Evolutionary conservation across 2,113 vertebrate species (phyloP).

Genomic region (Okapia johnstoni): DNA sequence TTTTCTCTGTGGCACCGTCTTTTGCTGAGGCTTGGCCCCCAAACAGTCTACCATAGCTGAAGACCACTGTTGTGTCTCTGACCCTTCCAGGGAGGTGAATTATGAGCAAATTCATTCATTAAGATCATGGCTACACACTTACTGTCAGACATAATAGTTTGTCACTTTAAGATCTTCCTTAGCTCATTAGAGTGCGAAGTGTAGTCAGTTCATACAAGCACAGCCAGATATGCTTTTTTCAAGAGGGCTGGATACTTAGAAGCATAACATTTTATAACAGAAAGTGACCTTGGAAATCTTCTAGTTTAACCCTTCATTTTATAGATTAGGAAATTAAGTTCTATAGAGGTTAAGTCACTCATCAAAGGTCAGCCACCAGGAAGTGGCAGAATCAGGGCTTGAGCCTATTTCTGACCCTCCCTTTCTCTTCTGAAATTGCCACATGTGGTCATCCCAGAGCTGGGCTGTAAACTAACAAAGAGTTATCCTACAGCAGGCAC

Average conservation of each 20-base stretch:
- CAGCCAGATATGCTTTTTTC: not conserved
- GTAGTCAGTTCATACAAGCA: not conserved
- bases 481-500: not conserved
- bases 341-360: constrained; percentile 2
- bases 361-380: constrained; percentile 27
- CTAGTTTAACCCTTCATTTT: constrained; percentile 25
- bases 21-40: not conserved
- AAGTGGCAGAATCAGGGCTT: not conserved
- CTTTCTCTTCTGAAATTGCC: not conserved
- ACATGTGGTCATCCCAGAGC: not conserved
- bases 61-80: not conserved
- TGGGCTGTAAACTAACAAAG: not conserved
- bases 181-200: not conserved
- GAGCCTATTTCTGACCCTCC: not conserved
- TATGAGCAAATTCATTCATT: not conserved
- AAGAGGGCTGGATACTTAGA: not conserved
- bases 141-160: not conserved
- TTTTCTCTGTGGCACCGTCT: not conserved
- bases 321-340: constrained; percentile 49
- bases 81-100: not conserved
- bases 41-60: not conserved
- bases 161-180: not conserved
- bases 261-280: constrained; percentile 43
- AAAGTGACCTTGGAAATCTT: constrained; percentile 47
- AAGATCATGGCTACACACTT: not conserved